These are phyloP conservation scores for Mastomys natalensis DNA, from an alignment of 2,113 vertebrate genomes.

Conservation along the genomic window DNA sequence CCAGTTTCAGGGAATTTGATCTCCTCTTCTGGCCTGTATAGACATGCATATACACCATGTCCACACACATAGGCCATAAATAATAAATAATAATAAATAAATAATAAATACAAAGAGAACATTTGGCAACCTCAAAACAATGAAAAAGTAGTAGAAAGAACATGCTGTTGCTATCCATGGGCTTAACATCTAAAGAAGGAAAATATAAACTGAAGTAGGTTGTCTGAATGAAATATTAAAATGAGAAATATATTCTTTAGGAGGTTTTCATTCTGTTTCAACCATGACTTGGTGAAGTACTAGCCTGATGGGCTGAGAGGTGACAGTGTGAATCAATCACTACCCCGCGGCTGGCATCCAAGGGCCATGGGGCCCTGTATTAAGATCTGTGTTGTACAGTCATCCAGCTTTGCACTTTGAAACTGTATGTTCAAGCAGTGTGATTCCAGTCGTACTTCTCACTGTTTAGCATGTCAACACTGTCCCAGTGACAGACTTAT, in stretches of 20 bases:
- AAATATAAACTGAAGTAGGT: not conserved
- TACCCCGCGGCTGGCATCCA: not conserved
- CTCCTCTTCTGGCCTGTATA: not conserved
- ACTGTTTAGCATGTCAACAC: not conserved
- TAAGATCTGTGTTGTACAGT: not conserved
- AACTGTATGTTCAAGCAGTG: not conserved
- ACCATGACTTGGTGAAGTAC: not conserved
- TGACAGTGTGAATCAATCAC: not conserved
- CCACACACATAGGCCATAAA: not conserved
- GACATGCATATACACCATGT: not conserved
- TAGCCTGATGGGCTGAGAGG: not conserved
- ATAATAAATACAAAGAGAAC: not conserved
- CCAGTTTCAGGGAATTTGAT: not conserved
- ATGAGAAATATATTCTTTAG: not conserved
- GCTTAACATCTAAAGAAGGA: slow-evolving; percentile 1
- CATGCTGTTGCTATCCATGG: not conserved
- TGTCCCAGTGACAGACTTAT: not conserved
- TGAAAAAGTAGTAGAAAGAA: not conserved
- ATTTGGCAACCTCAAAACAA: not conserved
- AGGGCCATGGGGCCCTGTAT: not conserved
- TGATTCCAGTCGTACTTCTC: not conserved
- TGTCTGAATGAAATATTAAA: not conserved
- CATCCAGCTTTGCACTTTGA: not conserved
- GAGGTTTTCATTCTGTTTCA: not conserved
- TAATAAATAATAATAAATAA: not conserved